Evolutionary conservation across 2,888 invertebrate species (phyloP).

Genomic region (Lepidocyrtoides sp.): DNA sequence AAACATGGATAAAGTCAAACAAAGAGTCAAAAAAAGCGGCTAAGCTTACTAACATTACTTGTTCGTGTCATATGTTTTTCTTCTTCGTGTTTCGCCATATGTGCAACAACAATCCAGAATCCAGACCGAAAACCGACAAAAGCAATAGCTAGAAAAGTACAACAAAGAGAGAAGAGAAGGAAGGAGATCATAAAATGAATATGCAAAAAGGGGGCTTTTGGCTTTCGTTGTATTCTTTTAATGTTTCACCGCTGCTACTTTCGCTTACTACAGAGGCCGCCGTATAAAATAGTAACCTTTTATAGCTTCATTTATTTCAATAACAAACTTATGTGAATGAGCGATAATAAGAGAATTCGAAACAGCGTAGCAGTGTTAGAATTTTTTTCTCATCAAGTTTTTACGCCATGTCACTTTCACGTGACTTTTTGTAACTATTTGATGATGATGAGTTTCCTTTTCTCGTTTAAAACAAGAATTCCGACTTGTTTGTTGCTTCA

Average conservation of each 20-base stretch:
- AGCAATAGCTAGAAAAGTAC: not conserved
- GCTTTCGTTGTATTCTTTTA: slow-evolving; percentile 20
- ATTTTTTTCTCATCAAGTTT: not conserved
- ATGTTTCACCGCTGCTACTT: slow-evolving; percentile 8
- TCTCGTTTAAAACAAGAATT: no score
- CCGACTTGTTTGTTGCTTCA: no score
- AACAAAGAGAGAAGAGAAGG: not conserved
- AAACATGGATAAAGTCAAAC: not conserved
- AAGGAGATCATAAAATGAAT: slow-evolving; percentile 34
- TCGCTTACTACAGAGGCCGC: not conserved
- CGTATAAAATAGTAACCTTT: no score
- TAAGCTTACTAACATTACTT: no score
- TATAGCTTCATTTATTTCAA: not conserved
- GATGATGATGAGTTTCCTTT: no score
- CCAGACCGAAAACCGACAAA: not conserved
- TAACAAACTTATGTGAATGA: slow-evolving; percentile 15
- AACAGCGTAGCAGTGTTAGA: not conserved
- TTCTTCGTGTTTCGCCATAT: slow-evolving; percentile 33
- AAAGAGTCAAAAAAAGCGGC: no score
- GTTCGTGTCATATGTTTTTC: slow-evolving; percentile 17
- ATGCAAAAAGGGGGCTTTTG: slow-evolving; percentile 7
- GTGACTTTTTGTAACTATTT: no score
- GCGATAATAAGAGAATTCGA: not conserved
- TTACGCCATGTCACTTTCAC: not conserved
- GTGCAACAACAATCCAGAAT: not conserved